Conservation (phyloP, 2,113 vertebrate species). For the Pseudonaja textilis region DNA sequence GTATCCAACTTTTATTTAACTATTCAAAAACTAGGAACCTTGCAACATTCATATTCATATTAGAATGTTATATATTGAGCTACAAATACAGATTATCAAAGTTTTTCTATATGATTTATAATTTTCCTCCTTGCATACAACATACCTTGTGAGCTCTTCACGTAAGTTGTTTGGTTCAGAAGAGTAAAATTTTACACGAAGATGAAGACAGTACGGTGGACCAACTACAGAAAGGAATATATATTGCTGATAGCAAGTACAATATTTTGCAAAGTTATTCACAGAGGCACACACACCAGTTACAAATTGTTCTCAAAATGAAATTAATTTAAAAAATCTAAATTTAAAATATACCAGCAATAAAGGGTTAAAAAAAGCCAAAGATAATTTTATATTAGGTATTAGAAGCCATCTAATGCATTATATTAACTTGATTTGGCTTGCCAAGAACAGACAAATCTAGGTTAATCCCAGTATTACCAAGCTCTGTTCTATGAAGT, state of each 20-base stretch:
- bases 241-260: constrained; percentile 15
- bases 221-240: constrained; percentile 76
- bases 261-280: constrained; percentile 6
- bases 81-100: not conserved
- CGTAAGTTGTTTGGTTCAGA: constrained; percentile 98
- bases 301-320: constrained; percentile 15
- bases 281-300: constrained; percentile 10
- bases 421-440: constrained; percentile 24
- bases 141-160: constrained; percentile 93
- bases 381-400: not conserved
- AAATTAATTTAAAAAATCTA: not conserved
- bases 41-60: not conserved
- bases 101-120: not conserved
- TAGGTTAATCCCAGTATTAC: constrained; percentile 48
- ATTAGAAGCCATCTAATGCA: constrained; percentile 21
- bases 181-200: constrained; percentile 98
- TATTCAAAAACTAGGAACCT: not conserved
- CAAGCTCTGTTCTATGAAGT: constrained; percentile 25
- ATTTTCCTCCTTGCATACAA: not conserved
- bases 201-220: constrained; percentile 95
- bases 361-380: not conserved
- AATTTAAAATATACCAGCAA: not conserved
- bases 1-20: not conserved
- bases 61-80: not conserved
- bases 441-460: constrained; percentile 29